A percentile compares a stretch with the other conserved stretches of the same genome.
Conservation (phyloP, 2,888 invertebrate genomes). For the Slavum lentiscoides region DNA sequence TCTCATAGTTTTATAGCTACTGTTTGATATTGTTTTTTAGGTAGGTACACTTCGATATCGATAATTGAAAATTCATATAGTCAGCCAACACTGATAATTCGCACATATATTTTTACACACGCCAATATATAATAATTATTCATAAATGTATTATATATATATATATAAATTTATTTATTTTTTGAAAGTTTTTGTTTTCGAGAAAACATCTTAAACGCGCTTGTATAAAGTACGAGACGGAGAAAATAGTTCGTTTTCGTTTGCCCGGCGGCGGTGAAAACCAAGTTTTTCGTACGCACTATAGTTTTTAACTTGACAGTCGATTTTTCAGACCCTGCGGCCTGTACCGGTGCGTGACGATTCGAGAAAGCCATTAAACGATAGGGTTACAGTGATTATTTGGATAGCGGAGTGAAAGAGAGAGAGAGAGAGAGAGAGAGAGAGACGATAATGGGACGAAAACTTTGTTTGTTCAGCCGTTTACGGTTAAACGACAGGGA, state of each 20-base stretch:
- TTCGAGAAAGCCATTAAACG: constrained; percentile 43
- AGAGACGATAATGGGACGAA: constrained; percentile 29
- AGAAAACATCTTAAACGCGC: neutral
- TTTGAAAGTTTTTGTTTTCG: neutral
- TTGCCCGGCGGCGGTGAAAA: constrained; percentile 17
- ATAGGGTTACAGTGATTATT: constrained; percentile 51
- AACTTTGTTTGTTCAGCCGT: constrained; percentile 42
- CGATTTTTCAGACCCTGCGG: constrained; percentile 28
- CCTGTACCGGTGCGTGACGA: constrained; percentile 37
- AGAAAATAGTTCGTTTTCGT: constrained; percentile 21
- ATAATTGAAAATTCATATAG: no score
- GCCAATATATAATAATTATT: no score
- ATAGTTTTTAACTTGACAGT: constrained; percentile 27
- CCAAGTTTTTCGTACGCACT: neutral
- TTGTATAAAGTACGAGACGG: neutral
- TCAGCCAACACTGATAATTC: no score
- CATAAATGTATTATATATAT: no score
- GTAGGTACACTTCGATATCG: no score
- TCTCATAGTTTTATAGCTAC: no score
- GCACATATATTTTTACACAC: no score
- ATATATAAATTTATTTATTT: no score
- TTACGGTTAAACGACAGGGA: constrained; percentile 20
- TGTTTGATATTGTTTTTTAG: no score
- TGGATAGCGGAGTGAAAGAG: constrained; percentile 9
- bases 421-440: no score